phyloP scores from a whole-genome alignment of 2,888 invertebrate species.

The Oegoconia quadripuncta region DNA sequence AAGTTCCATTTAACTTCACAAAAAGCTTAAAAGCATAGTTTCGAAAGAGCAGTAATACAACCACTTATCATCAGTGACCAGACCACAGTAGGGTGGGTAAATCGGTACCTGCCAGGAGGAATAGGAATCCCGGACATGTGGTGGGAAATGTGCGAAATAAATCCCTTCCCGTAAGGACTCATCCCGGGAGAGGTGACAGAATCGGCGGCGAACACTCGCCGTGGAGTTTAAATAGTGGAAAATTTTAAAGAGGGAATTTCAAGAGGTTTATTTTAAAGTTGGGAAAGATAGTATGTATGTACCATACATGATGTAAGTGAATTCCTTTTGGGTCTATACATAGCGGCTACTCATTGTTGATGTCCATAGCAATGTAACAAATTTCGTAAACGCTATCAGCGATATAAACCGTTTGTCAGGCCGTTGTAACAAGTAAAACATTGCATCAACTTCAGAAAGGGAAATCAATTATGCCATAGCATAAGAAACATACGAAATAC shows the following conservation, averaged over 20 bases:
- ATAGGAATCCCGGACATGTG: constrained; percentile 18
- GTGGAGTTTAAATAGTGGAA: constrained; percentile 23
- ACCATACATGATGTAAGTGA: no score
- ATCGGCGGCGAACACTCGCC: constrained; percentile 40
- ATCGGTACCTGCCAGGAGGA: neutral
- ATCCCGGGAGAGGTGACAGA: constrained; percentile 41
- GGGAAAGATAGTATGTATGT: no score
- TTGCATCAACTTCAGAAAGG: no score
- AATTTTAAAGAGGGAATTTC: neutral
- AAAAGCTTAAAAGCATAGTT: constrained; percentile 23
- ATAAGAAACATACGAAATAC: no score
- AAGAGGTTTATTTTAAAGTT: neutral
- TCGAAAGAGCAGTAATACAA: constrained; percentile 27
- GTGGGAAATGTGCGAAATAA: constrained; percentile 35
- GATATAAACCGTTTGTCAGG: no score
- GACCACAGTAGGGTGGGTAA: constrained; percentile 20
- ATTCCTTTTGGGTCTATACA: no score
- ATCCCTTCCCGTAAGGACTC: constrained; percentile 37
- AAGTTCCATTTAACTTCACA: constrained; percentile 14
- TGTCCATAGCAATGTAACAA: no score
- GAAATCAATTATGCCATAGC: no score
- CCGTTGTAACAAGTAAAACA: no score
- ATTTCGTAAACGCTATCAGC: no score
- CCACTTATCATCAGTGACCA: constrained; percentile 42
- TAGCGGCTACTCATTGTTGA: no score